Conservation (phyloP, 2,797 vertebrate genomes). For the Benthosema pterotum region DNA sequence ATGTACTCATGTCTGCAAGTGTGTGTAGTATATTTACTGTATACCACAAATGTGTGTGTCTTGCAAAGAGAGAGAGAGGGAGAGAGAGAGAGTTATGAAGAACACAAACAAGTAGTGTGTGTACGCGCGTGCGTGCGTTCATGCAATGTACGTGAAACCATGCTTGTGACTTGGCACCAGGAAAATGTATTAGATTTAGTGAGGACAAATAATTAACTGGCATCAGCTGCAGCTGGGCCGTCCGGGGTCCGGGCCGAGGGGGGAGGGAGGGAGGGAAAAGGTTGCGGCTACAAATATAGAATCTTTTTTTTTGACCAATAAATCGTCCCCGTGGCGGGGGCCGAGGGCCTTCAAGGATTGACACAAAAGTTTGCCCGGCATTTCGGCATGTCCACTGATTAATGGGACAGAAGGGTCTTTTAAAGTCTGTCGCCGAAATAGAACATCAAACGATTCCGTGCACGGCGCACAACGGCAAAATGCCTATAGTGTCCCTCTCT, state of each 20-base stretch:
- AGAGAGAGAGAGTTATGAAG: too few species aligned
- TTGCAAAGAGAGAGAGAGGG: too few species aligned
- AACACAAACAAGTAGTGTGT: not conserved
- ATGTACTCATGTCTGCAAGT: too few species aligned
- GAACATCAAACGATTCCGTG: conserved; percentile 72
- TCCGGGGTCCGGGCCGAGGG: too few species aligned
- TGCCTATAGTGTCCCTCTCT: conserved; percentile 36
- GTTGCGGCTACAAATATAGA: conserved; percentile 84
- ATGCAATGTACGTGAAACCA: conserved; percentile 31
- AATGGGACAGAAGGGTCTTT: conserved; percentile 80
- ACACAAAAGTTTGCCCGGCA: conserved; percentile 73
- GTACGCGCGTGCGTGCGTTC: not conserved
- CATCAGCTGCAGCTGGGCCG: conserved; percentile 81
- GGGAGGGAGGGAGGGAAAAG: too few species aligned
- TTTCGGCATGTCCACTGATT: conserved; percentile 72
- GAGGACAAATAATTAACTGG: conserved; percentile 86
- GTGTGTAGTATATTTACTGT: too few species aligned
- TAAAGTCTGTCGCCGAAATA: conserved; percentile 77
- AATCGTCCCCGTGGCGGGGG: conserved; percentile 65
- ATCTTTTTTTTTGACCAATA: conserved; percentile 67
- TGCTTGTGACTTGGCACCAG: conserved; percentile 75
- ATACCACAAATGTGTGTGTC: too few species aligned
- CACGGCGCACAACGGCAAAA: conserved; percentile 68
- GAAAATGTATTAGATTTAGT: conserved; percentile 84
- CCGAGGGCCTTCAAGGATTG: conserved; percentile 67